Conservation (phyloP, 2,113 vertebrate species). For the Labeo rohita region DNA sequence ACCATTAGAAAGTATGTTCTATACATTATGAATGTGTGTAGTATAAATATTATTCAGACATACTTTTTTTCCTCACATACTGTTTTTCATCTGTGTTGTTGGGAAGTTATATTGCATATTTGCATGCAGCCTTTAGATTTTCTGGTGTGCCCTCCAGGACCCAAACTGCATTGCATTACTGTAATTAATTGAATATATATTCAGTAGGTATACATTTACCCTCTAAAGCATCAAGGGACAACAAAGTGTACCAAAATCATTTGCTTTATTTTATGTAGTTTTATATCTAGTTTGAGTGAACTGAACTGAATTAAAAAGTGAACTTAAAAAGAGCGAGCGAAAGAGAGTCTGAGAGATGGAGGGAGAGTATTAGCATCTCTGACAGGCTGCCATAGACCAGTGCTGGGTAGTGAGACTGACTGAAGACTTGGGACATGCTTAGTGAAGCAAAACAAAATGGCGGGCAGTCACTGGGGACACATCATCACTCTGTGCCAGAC, state of each 20-base stretch:
- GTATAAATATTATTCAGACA: neutral
- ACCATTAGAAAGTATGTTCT: too few relatives aligned
- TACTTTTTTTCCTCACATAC: neutral
- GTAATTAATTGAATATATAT: neutral
- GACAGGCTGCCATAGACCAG: slow-evolving; percentile 40
- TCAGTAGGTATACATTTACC: neutral
- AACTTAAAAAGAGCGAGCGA: neutral
- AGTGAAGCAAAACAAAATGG: slow-evolving; percentile 42
- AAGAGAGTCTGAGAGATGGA: slow-evolving; percentile 13
- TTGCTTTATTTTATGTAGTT: neutral
- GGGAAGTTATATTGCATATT: too few relatives aligned
- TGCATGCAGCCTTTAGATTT: too few relatives aligned
- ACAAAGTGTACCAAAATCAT: neutral
- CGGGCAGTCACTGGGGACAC: slow-evolving; percentile 18
- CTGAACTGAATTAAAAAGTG: neutral
- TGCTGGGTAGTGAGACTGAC: slow-evolving; percentile 21
- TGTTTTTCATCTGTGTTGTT: too few relatives aligned
- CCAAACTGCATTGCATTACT: neutral
- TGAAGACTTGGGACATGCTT: slow-evolving; percentile 34
- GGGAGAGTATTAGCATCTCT: slow-evolving; percentile 24
- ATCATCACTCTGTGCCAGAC: slow-evolving; percentile 48
- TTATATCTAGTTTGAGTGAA: neutral
- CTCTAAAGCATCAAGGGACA: neutral
- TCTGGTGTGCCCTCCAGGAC: too few relatives aligned
- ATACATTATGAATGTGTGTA: too few relatives aligned